These are phyloP conservation scores for Forbesichthys agassizii DNA, from an alignment of 2,113 vertebrate genomes.

Conservation along the genomic window DNA sequence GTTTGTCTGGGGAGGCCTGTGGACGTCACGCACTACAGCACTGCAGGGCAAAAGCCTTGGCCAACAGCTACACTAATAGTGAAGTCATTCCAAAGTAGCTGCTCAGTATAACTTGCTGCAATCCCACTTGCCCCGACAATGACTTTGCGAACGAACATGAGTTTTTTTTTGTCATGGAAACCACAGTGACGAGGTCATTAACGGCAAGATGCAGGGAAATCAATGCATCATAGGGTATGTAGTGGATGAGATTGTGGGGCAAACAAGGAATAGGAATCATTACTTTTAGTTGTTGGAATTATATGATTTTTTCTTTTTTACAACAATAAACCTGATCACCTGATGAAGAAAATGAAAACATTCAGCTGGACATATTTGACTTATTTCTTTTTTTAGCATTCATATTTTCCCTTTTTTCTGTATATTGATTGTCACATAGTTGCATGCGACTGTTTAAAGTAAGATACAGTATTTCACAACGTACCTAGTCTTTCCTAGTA, in stretches of 20 bases:
- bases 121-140: background rate
- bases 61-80: background rate
- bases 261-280: background rate
- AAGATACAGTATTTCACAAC: no score
- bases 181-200: no score
- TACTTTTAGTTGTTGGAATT: background rate
- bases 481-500: no score
- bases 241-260: no score
- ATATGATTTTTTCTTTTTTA: background rate
- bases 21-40: background rate
- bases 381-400: background rate
- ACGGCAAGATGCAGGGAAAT: no score
- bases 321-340: background rate
- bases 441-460: no score
- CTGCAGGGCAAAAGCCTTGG: background rate
- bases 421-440: no score
- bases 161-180: no score
- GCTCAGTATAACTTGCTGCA: no score
- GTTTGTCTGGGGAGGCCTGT: slow-evolving; percentile 5
- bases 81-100: background rate
- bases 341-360: no score
- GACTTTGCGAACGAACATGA: background rate
- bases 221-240: no score
- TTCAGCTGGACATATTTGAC: background rate
- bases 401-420: background rate